Base-by-base conservation (phyloP, 2,888 invertebrate species). In the Falcaria lacertinaria region DNA sequence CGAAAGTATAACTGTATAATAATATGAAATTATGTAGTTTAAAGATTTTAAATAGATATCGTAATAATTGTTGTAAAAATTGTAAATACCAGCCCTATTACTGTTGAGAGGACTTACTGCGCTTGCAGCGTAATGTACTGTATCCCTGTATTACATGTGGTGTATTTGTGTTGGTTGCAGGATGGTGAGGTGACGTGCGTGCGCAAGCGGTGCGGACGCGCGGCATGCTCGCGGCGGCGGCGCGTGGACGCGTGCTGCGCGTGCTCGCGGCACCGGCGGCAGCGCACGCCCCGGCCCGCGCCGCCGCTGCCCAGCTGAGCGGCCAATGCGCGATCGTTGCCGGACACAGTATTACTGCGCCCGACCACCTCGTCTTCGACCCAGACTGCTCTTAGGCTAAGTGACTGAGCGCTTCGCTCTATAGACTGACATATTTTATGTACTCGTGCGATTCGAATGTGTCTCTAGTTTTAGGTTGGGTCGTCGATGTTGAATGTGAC, bases 101-200 rank as follows among this genome's bases (percentile, higher is more conserved):
- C 22, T 22, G 22, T 22, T 22, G 22, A n/a, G n/a, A n/a, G n/a
- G n/a, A n/a, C n/a, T n/a, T n/a, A n/a, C n/a, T n/a, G n/a, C n/a
- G n/a, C n/a, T n/a, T n/a, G n/a, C n/a, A n/a, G n/a, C n/a, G n/a
- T n/a, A n/a, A n/a, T n/a, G n/a, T n/a, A n/a, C n/a, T n/a, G n/a
- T n/a, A n/a, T n/a, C 15, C 46, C 43, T 48, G 53, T 52, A 50
- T 46, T 50, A 75, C 61, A 25, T 84, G 8, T 7, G 1, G n/a
- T n/a, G n/a, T 15, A 15, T 15, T 34, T 15, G 14, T 16, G 0
- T 19, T 33, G 33, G 16, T 60, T 56, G 0, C 81, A 97, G 96
- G 95, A 96, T 72, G 95, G 96, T 41, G 92, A 92, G 64, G 93
- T 94, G 46, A 93, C 92, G 46, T 97, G 97, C 78, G 93, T 94